Percentiles rank a stretch among this genome's conserved stretches.
Conservation (phyloP, 2,797 vertebrate species). For the Novumbra hubbsi region DNA sequence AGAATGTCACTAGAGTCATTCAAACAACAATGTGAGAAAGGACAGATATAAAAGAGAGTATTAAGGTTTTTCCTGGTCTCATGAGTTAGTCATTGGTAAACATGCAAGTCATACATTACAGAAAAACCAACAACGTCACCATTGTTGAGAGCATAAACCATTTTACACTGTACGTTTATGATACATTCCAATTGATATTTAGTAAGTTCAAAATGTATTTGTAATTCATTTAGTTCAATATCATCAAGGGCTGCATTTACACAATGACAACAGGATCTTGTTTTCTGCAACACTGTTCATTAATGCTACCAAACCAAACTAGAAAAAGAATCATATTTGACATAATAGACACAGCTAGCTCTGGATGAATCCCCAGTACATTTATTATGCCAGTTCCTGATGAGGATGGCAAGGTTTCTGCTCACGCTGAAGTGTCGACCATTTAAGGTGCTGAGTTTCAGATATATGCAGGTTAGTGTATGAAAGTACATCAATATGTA, state of each 20-base stretch:
- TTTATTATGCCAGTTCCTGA: background rate
- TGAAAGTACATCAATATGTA: slow-evolving; percentile 3
- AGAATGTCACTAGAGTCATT: slow-evolving; percentile 36
- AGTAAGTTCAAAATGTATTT: background rate
- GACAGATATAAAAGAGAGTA: slow-evolving; percentile 18
- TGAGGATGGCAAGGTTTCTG: background rate
- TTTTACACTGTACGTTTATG: slow-evolving; percentile 6
- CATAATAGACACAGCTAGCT: background rate
- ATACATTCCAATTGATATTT: slow-evolving; percentile 7
- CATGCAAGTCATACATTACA: slow-evolving; percentile 44
- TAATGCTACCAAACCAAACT: background rate
- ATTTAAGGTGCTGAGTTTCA: background rate
- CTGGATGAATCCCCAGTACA: slow-evolving; percentile 2
- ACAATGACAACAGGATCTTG: background rate
- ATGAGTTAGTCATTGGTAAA: slow-evolving; percentile 34
- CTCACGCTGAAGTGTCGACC: background rate
- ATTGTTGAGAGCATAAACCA: slow-evolving; percentile 22
- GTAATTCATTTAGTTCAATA: slow-evolving; percentile 12
- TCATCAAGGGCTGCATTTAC: slow-evolving; percentile 1
- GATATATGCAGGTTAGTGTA: background rate
- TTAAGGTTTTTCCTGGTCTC: slow-evolving; percentile 18
- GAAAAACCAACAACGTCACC: slow-evolving; percentile 21
- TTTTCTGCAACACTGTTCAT: background rate
- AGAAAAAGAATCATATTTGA: background rate
- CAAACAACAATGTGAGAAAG: slow-evolving; percentile 31